phyloP scores from a whole-genome alignment of 1,140 invertebrate species.

The Anastatus disparis region DNA sequence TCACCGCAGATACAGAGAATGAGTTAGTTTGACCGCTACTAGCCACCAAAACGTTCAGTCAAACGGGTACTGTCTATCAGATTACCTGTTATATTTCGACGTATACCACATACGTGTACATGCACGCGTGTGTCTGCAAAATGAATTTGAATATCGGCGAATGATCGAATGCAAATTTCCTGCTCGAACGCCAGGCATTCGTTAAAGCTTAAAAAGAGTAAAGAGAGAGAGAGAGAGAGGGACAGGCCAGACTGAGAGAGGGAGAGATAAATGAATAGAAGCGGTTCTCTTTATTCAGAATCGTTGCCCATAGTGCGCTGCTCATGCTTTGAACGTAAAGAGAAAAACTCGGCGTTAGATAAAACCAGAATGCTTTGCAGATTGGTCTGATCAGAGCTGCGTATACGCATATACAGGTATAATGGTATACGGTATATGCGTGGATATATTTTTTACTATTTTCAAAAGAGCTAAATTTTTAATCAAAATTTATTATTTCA shows the following conservation, averaged over 20 bases:
- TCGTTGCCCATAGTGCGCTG: no score
- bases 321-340: background rate
- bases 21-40: no score
- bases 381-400: background rate
- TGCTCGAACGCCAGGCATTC: background rate
- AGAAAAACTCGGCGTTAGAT: background rate
- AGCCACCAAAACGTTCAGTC: no score
- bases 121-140: slow-evolving; percentile 3
- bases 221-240: background rate
- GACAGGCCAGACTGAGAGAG: no score
- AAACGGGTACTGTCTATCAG: background rate
- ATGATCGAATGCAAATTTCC: slow-evolving; percentile 43
- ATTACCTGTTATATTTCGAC: background rate
- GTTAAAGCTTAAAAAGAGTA: background rate
- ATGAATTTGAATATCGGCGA: slow-evolving; percentile 37
- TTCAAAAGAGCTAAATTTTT: no score
- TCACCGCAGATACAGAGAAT: no score
- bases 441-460: no score
- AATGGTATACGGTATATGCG: background rate
- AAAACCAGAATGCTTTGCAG: background rate
- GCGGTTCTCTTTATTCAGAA: no score
- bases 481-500: no score
- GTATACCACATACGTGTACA: background rate
- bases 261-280: no score
- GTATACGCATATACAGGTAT: background rate